Evolutionary conservation across 2,888 invertebrate genomes (phyloP).

Genomic region (Xanthia togata): DNA sequence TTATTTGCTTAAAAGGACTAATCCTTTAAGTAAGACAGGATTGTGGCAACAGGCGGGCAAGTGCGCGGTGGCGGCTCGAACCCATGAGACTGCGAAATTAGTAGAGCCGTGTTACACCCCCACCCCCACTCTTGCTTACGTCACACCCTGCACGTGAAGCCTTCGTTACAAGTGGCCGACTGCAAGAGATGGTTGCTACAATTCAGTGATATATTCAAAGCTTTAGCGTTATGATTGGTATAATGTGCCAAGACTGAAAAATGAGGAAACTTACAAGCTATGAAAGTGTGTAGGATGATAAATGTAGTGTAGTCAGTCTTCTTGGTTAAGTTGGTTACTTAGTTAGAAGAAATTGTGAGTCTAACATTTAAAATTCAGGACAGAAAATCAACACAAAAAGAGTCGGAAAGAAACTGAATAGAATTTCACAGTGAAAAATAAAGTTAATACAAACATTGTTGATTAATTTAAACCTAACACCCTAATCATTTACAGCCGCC

Average conservation of each 20-base stretch:
- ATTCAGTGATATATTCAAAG: slow-evolving; percentile 54
- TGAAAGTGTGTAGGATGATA: slow-evolving; percentile 14
- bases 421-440: not conserved
- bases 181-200: slow-evolving; percentile 59
- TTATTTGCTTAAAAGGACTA: slow-evolving; percentile 75
- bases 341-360: not conserved
- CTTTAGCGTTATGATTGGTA: slow-evolving; percentile 47
- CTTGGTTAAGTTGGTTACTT: slow-evolving; percentile 11
- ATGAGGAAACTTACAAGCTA: slow-evolving; percentile 22
- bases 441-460: slow-evolving; percentile 39
- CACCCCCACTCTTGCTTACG: slow-evolving; percentile 56
- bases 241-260: slow-evolving; percentile 40
- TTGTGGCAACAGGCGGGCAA: slow-evolving; percentile 77
- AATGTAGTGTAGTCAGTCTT: slow-evolving; percentile 16
- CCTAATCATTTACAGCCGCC: slow-evolving; percentile 42
- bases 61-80: slow-evolving; percentile 73
- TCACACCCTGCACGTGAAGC: slow-evolving; percentile 71
- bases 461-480: slow-evolving; percentile 35
- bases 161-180: slow-evolving; percentile 65
- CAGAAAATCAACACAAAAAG: slow-evolving; percentile 14
- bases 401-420: not conserved
- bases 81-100: slow-evolving; percentile 84
- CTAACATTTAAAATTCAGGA: slow-evolving; percentile 17
- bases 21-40: slow-evolving; percentile 77
- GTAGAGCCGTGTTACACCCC: slow-evolving; percentile 77